Conservation (phyloP, 2,888 invertebrate genomes). For the Isoperla grammatica region DNA sequence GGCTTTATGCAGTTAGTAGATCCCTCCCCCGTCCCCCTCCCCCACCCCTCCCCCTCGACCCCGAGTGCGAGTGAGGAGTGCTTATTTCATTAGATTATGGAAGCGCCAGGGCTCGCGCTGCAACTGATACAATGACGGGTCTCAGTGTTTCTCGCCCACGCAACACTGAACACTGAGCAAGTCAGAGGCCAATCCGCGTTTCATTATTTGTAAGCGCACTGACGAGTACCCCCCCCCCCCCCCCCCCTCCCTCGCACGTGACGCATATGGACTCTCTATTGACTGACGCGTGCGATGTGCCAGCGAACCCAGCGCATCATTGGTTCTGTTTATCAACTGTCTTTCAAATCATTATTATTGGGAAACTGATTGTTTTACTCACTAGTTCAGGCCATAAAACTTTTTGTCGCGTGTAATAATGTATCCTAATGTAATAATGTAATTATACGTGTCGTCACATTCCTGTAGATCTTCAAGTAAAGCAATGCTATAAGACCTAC, state of each 20-base stretch:
- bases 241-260: not conserved
- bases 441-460: too few species aligned
- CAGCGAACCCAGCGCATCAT: too few species aligned
- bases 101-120: not conserved
- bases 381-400: too few species aligned
- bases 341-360: too few species aligned
- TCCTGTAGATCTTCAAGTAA: too few species aligned
- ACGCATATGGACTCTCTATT: too few species aligned
- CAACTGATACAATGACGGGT: conserved; percentile 27
- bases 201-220: conserved; percentile 25
- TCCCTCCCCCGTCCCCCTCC: conserved; percentile 35
- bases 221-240: not conserved
- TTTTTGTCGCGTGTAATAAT: too few species aligned
- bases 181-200: conserved; percentile 25
- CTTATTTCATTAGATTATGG: conserved; percentile 29
- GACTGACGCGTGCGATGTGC: too few species aligned
- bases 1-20: conserved; percentile 33
- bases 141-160: conserved; percentile 6
- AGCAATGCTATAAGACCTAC: too few species aligned
- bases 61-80: conserved; percentile 24
- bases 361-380: too few species aligned
- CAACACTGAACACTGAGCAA: conserved; percentile 10
- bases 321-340: too few species aligned
- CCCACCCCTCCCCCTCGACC: conserved; percentile 1
- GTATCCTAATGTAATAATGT: too few species aligned